A percentile compares a stretch with the other conserved stretches of the same genome.
Conservation (phyloP, 2,113 vertebrate species). For the zebrafish (Danio rerio) region GRCz12tu NC_133183.1:23102001-23102500, state of each 20-base stretch:
- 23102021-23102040: background rate
- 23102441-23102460: background rate
- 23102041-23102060: background rate
- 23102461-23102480: background rate
- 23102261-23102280: background rate
- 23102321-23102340: background rate
- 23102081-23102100: background rate
- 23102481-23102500: background rate
- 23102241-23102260: background rate
- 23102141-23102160: slow-evolving; percentile 1
- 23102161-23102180: background rate
- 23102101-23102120: background rate
- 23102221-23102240: background rate
- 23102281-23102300: background rate
- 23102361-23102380: slow-evolving; percentile 5
- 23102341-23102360: background rate
- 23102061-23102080: background rate
- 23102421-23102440: background rate
- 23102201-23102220: background rate
- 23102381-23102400: slow-evolving; percentile 6
- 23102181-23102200: background rate
- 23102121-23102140: background rate
- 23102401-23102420: background rate
- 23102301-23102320: background rate
- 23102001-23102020: background rate